A percentile compares a stretch with the other conserved stretches of the same genome.
Conservation (phyloP, 1,140 invertebrate species). For the Yoshiicerus persimilis region DNA sequence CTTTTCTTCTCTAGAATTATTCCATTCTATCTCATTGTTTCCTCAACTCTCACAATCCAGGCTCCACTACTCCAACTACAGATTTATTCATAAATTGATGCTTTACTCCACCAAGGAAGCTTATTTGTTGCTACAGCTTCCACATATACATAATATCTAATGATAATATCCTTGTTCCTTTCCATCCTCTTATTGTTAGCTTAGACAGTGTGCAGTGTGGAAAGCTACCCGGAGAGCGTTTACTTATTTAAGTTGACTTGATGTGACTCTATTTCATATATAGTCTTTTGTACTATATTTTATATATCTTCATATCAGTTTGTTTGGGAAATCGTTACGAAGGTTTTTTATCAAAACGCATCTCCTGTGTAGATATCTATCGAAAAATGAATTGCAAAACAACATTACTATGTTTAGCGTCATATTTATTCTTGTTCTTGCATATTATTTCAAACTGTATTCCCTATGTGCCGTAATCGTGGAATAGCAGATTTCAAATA, state of each 20-base stretch:
- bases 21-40: conserved; percentile 8
- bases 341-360: too few species aligned
- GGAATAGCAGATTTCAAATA: too few species aligned
- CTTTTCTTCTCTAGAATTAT: background rate
- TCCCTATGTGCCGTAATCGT: background rate
- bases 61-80: background rate
- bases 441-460: background rate
- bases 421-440: background rate
- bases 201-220: background rate
- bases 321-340: too few species aligned
- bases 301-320: too few species aligned
- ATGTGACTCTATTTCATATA: background rate
- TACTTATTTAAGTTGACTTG: background rate
- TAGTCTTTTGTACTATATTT: background rate
- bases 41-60: background rate
- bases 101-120: background rate
- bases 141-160: background rate
- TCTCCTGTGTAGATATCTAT: background rate
- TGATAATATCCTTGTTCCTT: background rate
- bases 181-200: background rate
- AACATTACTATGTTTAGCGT: background rate
- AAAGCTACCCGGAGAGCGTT: background rate
- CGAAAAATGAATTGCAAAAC: background rate
- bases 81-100: background rate
- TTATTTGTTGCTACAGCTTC: conserved; percentile 1